Evolutionary conservation across 1,140 invertebrate species (phyloP).

Genomic region (Calycopis cecrops): DNA sequence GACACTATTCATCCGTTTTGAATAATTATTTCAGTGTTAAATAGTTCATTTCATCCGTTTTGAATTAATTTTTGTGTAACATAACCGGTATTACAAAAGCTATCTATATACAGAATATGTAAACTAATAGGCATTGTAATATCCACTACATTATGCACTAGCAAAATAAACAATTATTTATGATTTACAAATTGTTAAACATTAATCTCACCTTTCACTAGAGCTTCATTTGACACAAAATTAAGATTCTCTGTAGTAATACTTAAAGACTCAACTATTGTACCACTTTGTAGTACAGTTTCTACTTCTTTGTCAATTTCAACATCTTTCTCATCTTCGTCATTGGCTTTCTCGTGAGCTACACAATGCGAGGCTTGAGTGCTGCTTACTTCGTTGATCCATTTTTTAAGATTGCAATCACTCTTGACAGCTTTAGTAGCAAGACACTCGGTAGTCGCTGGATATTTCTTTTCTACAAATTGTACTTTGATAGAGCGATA

Average conservation of each 20-base stretch:
- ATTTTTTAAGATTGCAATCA: constrained; percentile 48
- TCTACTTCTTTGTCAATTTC: constrained; percentile 70
- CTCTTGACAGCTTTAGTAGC: constrained; percentile 36
- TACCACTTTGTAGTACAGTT: constrained; percentile 63
- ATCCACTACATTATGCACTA: no score
- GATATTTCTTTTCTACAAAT: constrained; percentile 52
- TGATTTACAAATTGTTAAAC: no score
- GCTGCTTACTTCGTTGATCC: constrained; percentile 64
- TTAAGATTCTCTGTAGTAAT: constrained; percentile 62
- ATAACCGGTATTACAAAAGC: no score
- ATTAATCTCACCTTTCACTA: constrained; percentile 49
- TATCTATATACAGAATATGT: no score
- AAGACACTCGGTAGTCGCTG: constrained; percentile 37
- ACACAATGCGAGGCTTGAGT: constrained; percentile 59
- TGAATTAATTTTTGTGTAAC: no score
- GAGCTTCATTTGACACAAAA: constrained; percentile 52
- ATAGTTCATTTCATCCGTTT: no score
- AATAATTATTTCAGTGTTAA: no score
- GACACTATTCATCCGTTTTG: no score
- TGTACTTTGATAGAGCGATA: no score
- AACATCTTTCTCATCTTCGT: constrained; percentile 57
- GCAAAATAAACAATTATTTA: no score
- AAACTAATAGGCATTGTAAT: no score
- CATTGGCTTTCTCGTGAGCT: constrained; percentile 43
- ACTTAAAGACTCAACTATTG: constrained; percentile 62